Conservation (phyloP, 2,888 invertebrate genomes). For the Hirtodrosophila alboralis region DNA sequence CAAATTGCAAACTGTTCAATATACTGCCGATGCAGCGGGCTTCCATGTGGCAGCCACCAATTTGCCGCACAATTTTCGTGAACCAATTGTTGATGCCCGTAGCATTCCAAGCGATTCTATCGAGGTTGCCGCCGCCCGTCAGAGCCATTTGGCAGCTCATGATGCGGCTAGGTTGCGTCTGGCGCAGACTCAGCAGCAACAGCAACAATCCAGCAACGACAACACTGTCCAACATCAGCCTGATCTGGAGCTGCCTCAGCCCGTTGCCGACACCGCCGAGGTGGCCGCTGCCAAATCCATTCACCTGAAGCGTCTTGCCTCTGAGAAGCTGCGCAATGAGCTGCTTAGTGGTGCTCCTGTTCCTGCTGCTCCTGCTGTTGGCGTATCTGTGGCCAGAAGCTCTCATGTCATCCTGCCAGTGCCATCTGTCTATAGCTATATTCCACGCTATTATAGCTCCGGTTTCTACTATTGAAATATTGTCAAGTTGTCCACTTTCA, state of each 20-base stretch:
- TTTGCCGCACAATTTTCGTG: constrained; percentile 83
- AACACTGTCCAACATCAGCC: constrained; percentile 26
- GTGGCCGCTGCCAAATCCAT: constrained; percentile 75
- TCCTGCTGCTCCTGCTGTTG: too few relatives aligned
- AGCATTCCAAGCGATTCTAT: constrained; percentile 59
- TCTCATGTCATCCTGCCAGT: constrained; percentile 56
- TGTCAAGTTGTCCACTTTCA: not conserved
- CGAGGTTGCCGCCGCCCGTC: constrained; percentile 74
- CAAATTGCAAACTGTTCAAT: constrained; percentile 86
- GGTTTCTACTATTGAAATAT: constrained; percentile 60
- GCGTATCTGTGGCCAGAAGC: constrained; percentile 40
- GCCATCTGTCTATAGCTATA: constrained; percentile 52
- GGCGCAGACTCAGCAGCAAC: constrained; percentile 48
- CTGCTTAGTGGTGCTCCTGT: constrained; percentile 23
- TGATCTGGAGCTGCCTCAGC: constrained; percentile 66
- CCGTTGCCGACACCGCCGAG: constrained; percentile 83
- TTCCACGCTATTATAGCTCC: constrained; percentile 58
- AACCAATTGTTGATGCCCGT: constrained; percentile 33
- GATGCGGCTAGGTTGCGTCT: constrained; percentile 74
- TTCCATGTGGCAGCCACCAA: constrained; percentile 88
- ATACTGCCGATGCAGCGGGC: constrained; percentile 86
- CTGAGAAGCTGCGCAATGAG: constrained; percentile 68
- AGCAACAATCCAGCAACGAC: constrained; percentile 35
- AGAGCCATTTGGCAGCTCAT: constrained; percentile 73
- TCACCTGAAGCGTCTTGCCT: constrained; percentile 70